Evolutionary conservation across 1,140 invertebrate genomes (phyloP).

Genomic region (Zaprionus vittiger): DNA sequence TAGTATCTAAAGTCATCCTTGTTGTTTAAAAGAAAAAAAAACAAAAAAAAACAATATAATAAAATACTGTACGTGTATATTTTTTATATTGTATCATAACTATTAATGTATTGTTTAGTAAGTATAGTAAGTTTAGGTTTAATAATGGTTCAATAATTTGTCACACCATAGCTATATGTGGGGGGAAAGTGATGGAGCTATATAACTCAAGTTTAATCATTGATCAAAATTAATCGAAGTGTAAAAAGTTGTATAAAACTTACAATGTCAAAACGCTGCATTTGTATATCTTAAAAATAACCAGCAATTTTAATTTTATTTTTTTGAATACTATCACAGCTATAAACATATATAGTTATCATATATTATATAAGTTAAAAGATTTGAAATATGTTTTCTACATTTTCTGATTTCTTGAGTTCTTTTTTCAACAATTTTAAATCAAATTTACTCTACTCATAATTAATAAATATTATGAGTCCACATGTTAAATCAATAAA

Average conservation of each 20-base stretch:
- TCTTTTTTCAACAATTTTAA: neutral
- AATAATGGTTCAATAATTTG: slow-evolving; percentile 20
- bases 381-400: neutral
- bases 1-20: slow-evolving; percentile 39
- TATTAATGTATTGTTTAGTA: slow-evolving; percentile 35
- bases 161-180: slow-evolving; percentile 4
- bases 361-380: neutral
- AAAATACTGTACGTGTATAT: slow-evolving; percentile 45
- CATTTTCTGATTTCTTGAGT: neutral
- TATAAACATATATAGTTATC: slow-evolving; percentile 8
- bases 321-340: neutral
- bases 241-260: slow-evolving; percentile 32
- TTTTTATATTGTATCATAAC: slow-evolving; percentile 43
- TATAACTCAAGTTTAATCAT: neutral
- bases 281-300: slow-evolving; percentile 16
- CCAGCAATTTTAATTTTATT: slow-evolving; percentile 3
- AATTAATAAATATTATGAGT: neutral
- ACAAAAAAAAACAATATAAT: slow-evolving; percentile 28
- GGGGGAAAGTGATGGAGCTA: neutral
- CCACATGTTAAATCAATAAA: slow-evolving; percentile 19
- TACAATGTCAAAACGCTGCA: slow-evolving; percentile 8
- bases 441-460: slow-evolving; percentile 18
- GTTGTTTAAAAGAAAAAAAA: slow-evolving; percentile 24
- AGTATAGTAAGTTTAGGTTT: slow-evolving; percentile 12
- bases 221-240: slow-evolving; percentile 14